Conservation (phyloP, 2,888 invertebrate species). For the Conops quadrifasciatus region DNA sequence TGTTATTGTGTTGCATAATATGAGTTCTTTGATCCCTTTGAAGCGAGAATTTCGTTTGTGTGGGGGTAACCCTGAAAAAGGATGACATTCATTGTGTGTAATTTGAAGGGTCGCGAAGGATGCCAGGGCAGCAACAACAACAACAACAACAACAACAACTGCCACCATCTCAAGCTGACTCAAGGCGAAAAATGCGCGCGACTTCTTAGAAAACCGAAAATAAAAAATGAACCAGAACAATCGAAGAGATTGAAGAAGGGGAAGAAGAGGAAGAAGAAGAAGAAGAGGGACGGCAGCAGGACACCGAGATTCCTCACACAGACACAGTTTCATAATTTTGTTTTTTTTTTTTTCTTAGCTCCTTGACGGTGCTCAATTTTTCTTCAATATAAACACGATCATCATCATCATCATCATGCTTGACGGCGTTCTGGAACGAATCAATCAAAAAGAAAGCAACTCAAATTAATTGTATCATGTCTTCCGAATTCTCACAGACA, state of each 20-base stretch:
- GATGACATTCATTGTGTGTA: constrained; percentile 13
- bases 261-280: neutral
- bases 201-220: constrained; percentile 30
- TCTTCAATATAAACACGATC: constrained; percentile 32
- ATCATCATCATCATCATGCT: constrained; percentile 45
- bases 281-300: too few relatives aligned
- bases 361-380: neutral
- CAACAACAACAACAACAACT: constrained; percentile 3
- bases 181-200: constrained; percentile 14
- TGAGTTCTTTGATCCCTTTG: neutral
- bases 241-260: neutral
- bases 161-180: constrained; percentile 2
- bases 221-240: constrained; percentile 29
- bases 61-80: neutral
- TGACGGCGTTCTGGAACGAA: constrained; percentile 46
- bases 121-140: neutral
- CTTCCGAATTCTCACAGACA: constrained; percentile 35
- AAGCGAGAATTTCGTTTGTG: neutral
- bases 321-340: neutral
- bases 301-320: too few relatives aligned
- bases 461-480: constrained; percentile 48
- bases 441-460: constrained; percentile 47
- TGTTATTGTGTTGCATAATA: neutral
- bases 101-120: neutral
- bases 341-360: neutral